These are phyloP conservation scores for Bellardia bayeri DNA, from an alignment of 2,888 invertebrate genomes.

Conservation along the genomic window DNA sequence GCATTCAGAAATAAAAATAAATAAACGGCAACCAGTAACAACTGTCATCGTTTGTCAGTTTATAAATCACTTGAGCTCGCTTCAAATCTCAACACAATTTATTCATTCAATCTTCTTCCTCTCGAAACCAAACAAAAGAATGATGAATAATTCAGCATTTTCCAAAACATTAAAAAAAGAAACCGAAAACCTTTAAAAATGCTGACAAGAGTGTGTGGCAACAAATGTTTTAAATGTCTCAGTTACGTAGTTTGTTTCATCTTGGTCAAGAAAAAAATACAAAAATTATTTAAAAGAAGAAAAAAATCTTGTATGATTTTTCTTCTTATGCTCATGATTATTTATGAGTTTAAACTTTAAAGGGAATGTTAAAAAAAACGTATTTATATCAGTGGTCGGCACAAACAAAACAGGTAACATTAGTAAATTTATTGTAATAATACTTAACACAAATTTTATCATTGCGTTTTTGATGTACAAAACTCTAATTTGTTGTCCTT, in stretches of 20 bases:
- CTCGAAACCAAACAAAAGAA: constrained; percentile 47
- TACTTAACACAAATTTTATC: no score
- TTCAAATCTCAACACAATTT: constrained; percentile 62
- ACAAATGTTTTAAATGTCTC: constrained; percentile 58
- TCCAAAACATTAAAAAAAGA: neutral
- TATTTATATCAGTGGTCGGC: neutral
- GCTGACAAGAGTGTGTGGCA: constrained; percentile 41
- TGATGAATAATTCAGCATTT: constrained; percentile 71
- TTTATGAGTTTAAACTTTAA: constrained; percentile 17
- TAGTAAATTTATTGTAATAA: no score
- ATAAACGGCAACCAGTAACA: constrained; percentile 75
- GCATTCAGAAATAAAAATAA: constrained; percentile 1
- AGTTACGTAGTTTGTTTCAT: constrained; percentile 4
- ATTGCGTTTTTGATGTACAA: no score
- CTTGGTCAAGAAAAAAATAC: neutral
- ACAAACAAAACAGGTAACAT: no score
- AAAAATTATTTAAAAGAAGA: neutral
- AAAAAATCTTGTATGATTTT: no score
- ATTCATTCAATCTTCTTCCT: constrained; percentile 64
- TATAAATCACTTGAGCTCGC: constrained; percentile 77
- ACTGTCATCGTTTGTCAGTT: constrained; percentile 84
- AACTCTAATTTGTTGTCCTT: no score
- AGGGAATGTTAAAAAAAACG: neutral
- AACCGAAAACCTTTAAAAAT: neutral
- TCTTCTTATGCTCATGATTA: constrained; percentile 21